Evolutionary conservation across 2,888 invertebrate species (phyloP).

Genomic region (Clanis bilineata): DNA sequence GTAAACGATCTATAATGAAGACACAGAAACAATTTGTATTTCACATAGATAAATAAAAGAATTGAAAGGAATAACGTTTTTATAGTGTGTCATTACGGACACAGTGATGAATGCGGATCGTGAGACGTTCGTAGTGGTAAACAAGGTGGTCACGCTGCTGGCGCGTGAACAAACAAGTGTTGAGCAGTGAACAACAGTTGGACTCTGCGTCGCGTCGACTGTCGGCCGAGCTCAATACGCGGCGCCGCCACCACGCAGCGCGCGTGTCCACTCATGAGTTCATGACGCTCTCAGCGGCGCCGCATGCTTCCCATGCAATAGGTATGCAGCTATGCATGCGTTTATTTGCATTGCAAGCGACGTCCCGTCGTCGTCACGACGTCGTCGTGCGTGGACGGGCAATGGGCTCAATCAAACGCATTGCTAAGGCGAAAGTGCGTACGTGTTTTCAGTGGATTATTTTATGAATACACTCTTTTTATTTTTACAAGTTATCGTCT

Average conservation of each 20-base stretch:
- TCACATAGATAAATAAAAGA: slow-evolving; percentile 13
- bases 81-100: slow-evolving; percentile 43
- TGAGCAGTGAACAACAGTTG: slow-evolving; percentile 44
- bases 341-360: slow-evolving; percentile 38
- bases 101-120: slow-evolving; percentile 57
- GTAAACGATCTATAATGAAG: not conserved
- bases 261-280: too few species aligned
- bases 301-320: not conserved
- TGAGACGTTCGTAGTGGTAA: slow-evolving; percentile 66
- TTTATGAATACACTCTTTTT: not conserved
- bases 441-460: slow-evolving; percentile 27
- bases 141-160: slow-evolving; percentile 71
- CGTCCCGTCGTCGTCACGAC: slow-evolving; percentile 14
- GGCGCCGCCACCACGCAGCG: too few species aligned
- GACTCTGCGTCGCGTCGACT: not conserved
- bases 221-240: slow-evolving; percentile 24
- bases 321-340: too few species aligned
- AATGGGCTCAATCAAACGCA: slow-evolving; percentile 35
- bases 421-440: slow-evolving; percentile 64
- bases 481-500: not conserved
- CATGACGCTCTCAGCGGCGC: too few species aligned
- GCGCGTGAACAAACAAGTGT: slow-evolving; percentile 79
- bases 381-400: slow-evolving; percentile 29
- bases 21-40: not conserved
- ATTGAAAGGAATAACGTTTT: slow-evolving; percentile 22